These are phyloP conservation scores for Drosophila aff. DNA, from an alignment of 1,140 invertebrate species.

Conservation along the genomic window DNA sequence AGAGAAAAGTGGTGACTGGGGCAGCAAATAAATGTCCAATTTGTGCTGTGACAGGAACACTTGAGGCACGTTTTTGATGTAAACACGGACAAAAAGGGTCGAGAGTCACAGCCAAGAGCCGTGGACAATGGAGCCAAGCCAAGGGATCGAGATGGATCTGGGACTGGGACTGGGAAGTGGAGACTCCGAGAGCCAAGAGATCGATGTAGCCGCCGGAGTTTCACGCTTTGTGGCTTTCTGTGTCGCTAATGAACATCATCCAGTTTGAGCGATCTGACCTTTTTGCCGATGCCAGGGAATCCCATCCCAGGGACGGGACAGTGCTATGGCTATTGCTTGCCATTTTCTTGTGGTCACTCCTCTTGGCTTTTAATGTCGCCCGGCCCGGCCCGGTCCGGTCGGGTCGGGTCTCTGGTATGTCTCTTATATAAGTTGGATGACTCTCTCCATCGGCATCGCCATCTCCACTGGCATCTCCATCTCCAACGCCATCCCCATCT, in stretches of 20 bases:
- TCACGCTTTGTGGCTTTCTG: slow-evolving; percentile 69
- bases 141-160: slow-evolving; percentile 3
- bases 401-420: slow-evolving; percentile 23
- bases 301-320: background rate
- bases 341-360: slow-evolving; percentile 76
- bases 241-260: slow-evolving; percentile 80
- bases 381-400: slow-evolving; percentile 16
- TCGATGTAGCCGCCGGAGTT: slow-evolving; percentile 71
- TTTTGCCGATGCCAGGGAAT: slow-evolving; percentile 37
- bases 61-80: slow-evolving; percentile 82
- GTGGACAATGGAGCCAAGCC: slow-evolving; percentile 26
- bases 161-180: background rate
- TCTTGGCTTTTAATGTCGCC: slow-evolving; percentile 76
- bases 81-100: slow-evolving; percentile 76
- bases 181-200: slow-evolving; percentile 44
- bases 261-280: slow-evolving; percentile 68
- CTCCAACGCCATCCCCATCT: background rate
- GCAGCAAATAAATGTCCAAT: slow-evolving; percentile 82
- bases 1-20: slow-evolving; percentile 45
- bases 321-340: slow-evolving; percentile 23
- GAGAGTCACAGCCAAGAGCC: slow-evolving; percentile 61
- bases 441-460: slow-evolving; percentile 20
- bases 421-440: slow-evolving; percentile 62
- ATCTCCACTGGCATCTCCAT: slow-evolving; percentile 13
- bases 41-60: slow-evolving; percentile 81